Base-by-base conservation (phyloP, 2,888 invertebrate species). In the Apeira syringaria region DNA sequence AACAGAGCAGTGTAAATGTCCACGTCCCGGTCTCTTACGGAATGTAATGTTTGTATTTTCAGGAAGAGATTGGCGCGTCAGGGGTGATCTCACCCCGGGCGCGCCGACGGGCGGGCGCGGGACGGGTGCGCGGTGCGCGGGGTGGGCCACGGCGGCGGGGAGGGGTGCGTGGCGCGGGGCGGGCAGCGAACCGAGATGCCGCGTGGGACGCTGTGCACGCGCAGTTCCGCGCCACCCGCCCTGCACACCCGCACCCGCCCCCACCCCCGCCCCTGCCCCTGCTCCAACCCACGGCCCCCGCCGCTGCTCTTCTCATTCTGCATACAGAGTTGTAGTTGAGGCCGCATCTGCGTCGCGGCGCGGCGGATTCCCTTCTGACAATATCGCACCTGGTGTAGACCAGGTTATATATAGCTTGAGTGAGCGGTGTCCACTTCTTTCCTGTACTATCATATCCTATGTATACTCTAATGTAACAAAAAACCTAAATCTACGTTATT, bases 121-220 rank as follows among this genome's bases (percentile, higher is more conserved):
- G 39, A 27, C 44, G 39, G 25, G 13, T 5, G 26, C 18, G 12
- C 12, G 45, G 33, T 35, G 5, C 29, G 35, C 34, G 34, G 35
- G 32, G 34, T 43, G 36, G 29, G 24, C 29, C 36, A 30, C 28
- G 34, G 67, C 10, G 64, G 31, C 33, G 41, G 38, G 44, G 38
- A 34, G 39, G 38, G 42, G 37, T 39, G 48, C 18, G 31, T 30
- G 47, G 17, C 9, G 18, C 10, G 32, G 15, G 25, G 22, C 26
- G 36, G 22, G 11, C 35, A 3, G 17, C 41, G 31, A 17, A 36
- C 50, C 41, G 27, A 31, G 72, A 73, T 58, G 62, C 71, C 33
- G 80, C 71, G 37, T 84, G 83, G 84, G 78, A 70, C 62, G 85
- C 82, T 20, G 84, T 83, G 72, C 80, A 78, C 49, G 79, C 79